These are phyloP conservation scores for Harpalus rubripes DNA, from an alignment of 2,888 invertebrate species.

Conservation along the genomic window DNA sequence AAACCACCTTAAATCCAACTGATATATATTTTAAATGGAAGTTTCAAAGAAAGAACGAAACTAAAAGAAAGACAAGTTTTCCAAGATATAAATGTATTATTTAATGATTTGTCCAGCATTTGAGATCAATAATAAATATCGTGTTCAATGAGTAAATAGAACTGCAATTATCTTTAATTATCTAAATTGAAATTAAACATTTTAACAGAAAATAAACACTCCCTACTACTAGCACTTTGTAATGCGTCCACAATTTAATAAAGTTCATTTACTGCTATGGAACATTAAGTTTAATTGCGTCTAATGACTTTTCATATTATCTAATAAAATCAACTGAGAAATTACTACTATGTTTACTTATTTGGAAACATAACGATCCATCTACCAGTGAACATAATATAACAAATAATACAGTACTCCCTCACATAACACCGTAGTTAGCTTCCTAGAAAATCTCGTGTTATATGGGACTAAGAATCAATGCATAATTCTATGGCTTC, in stretches of 20 bases:
- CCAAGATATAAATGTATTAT: not conserved
- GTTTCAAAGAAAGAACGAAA: not conserved
- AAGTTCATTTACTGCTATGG: constrained; percentile 14
- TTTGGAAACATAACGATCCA: not conserved
- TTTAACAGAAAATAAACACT: constrained; percentile 34
- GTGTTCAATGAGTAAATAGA: not conserved
- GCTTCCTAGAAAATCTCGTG: too few relatives aligned
- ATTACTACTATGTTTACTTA: not conserved
- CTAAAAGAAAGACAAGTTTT: not conserved
- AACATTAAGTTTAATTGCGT: constrained; percentile 9
- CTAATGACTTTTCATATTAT: constrained; percentile 26
- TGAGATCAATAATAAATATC: not conserved
- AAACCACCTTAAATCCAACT: not conserved
- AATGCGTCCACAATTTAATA: constrained; percentile 23
- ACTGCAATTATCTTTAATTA: constrained; percentile 7
- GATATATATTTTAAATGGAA: not conserved
- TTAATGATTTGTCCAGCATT: not conserved
- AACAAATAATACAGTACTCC: too few relatives aligned
- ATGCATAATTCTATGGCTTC: too few relatives aligned
- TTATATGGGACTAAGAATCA: too few relatives aligned
- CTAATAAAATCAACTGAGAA: constrained; percentile 14
- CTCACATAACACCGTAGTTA: too few relatives aligned
- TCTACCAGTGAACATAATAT: too few relatives aligned
- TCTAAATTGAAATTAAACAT: constrained; percentile 31
- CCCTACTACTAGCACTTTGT: constrained; percentile 6